phyloP scores from a whole-genome alignment of 2,113 vertebrate genomes.

The Heloderma charlesbogerti region DNA sequence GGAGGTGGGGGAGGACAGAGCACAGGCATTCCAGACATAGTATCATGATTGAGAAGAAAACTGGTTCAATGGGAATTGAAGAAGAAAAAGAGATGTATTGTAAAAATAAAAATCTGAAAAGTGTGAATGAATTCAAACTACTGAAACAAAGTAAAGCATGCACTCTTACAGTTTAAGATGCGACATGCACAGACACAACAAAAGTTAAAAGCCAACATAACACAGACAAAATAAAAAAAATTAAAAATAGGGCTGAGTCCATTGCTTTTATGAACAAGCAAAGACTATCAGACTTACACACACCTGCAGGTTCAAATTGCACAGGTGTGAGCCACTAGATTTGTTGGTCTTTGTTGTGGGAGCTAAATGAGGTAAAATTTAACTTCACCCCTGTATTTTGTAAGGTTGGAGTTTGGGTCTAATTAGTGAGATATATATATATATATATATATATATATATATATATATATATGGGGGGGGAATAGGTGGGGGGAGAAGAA shows the following conservation, averaged over 20 bases:
- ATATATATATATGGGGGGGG: accelerated
- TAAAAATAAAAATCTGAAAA: not conserved
- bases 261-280: not conserved
- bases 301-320: not conserved
- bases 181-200: not conserved
- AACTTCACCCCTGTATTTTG: not conserved
- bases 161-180: not conserved
- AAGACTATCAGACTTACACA: not conserved
- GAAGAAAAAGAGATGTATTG: not conserved
- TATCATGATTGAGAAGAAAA: not conserved
- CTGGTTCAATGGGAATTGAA: not conserved
- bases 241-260: not conserved
- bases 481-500: no score
- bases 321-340: not conserved
- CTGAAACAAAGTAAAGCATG: not conserved
- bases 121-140: not conserved
- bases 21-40: no score
- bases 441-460: no score
- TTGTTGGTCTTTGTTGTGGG: not conserved
- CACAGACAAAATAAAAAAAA: not conserved
- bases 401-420: not conserved
- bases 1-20: not conserved
- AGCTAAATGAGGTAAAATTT: accelerated
- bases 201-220: not conserved
- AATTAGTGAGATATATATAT: no score